Base-by-base conservation (phyloP, 2,113 vertebrate genomes). In the Tympanuchus pallidicinctus region DNA sequence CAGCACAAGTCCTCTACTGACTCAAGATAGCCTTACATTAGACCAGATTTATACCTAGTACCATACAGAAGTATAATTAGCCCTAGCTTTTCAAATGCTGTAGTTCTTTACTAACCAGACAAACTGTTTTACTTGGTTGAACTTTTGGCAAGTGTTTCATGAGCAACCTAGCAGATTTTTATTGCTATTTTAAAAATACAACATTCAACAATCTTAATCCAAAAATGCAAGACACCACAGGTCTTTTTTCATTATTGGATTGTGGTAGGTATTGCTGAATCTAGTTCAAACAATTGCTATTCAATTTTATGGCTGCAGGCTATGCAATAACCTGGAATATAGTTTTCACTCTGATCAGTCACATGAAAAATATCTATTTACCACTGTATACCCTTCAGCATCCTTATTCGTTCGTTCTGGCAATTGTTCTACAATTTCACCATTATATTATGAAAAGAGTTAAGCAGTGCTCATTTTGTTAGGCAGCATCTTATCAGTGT, bases 191-290 rank as follows among this genome's bases (percentile, higher is more conserved):
- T 71, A 95, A 90, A 96, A 97, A 97, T 85, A 88, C 72, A 82
- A n/a, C n/a, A 13, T 72, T 97, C 97, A 96, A 95, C 97, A 97
- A 94, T 95, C 97, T 96, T 94, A 90, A 97, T 98, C 97, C 97
- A 97, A 88, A 97, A 97, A 96, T 98, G 97, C 98, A 98, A 98
- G 98, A 98, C 95, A 96, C 96, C 97, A 97, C 98, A 98, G 97
- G 98, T 91, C 86, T 88, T 74, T 86, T 86, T 81, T 98, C 98
- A 97, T 98, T 97, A 96, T 93, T 94, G 97, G 98, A 18, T 97
- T 96, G 97, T 98, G 98, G 98, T 98, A 91, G 92, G 89, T 94
- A 98, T 97, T 92, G 97, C 97, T 98, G 97, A 98, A 97, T 97
- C 97, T 89, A 98, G 98, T 98, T 95, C 98, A 98, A 98, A 98